Evolutionary conservation across 2,888 invertebrate genomes (phyloP).

Genomic region (Monochamus alternatus): DNA sequence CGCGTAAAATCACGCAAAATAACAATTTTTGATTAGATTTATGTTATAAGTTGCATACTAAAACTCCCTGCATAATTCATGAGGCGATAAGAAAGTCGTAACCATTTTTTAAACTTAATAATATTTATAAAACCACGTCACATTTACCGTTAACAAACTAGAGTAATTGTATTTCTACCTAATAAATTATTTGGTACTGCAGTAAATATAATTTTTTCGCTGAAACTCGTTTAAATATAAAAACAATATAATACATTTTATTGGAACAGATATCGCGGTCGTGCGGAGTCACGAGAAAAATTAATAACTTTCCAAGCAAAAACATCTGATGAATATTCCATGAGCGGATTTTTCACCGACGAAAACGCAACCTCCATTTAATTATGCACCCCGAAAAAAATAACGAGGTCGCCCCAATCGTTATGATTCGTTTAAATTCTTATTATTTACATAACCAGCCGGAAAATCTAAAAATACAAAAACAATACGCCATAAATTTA

Average conservation of each 20-base stretch:
- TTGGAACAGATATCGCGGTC: not conserved
- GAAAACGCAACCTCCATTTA: not conserved
- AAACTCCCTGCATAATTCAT: constrained; percentile 14
- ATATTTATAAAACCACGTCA: constrained; percentile 19
- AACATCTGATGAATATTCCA: constrained; percentile 12
- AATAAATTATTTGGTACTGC: not conserved
- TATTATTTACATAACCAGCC: not conserved
- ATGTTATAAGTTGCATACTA: constrained; percentile 15
- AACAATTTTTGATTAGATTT: constrained; percentile 26
- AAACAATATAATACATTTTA: not conserved
- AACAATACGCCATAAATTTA: not conserved
- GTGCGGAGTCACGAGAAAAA: not conserved
- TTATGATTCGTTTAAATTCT: not conserved
- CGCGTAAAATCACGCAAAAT: constrained; percentile 20
- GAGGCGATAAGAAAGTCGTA: constrained; percentile 1
- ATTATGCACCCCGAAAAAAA: constrained; percentile 13
- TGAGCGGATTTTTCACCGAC: not conserved
- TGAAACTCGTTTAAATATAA: not conserved
- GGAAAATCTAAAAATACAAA: not conserved
- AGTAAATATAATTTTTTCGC: not conserved
- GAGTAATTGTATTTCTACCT: not conserved
- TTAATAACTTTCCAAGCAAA: constrained; percentile 2
- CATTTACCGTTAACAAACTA: not conserved
- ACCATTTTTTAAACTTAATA: constrained; percentile 4
- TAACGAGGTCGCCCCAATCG: not conserved